Evolutionary conservation across 2,113 vertebrate species (phyloP).

Genomic region (Microcebus tavaratra): DNA sequence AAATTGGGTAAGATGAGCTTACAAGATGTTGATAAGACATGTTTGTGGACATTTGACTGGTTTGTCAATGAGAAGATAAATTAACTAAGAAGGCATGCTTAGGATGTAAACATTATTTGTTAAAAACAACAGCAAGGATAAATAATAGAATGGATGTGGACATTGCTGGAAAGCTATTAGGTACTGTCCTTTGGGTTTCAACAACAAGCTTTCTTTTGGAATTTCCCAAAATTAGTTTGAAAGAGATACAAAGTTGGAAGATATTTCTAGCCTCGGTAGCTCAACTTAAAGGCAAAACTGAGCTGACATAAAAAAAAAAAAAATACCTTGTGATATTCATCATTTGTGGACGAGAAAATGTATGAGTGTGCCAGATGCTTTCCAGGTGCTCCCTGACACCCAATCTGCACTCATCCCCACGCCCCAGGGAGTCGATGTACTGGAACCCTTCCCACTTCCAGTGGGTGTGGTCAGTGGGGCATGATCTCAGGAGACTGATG

Average conservation of each 20-base stretch:
- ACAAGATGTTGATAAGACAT: not conserved
- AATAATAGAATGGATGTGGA: not conserved
- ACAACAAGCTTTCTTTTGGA: not conserved
- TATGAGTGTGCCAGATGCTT: not conserved
- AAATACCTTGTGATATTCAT: not conserved
- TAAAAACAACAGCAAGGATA: not conserved
- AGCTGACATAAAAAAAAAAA: not conserved
- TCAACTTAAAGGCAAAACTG: not conserved
- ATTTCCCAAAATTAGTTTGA: not conserved
- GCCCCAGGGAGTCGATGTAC: not conserved
- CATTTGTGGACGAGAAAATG: not conserved
- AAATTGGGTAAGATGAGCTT: not conserved
- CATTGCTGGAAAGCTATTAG: not conserved
- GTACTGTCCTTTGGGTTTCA: not conserved
- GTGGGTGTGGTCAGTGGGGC: not conserved
- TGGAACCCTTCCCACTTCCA: not conserved
- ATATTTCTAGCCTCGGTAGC: not conserved
- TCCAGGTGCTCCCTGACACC: not conserved
- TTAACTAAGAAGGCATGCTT: not conserved
- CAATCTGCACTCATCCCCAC: not conserved
- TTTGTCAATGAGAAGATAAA: not conserved
- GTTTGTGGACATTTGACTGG: not conserved
- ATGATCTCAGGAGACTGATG: not conserved
- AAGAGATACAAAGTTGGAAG: not conserved
- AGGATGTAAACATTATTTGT: not conserved